Percentiles rank a stretch among this genome's conserved stretches.
These are phyloP conservation scores for Drosophila ochracea DNA, from an alignment of 2,888 invertebrate species.

Conservation along the genomic window DNA sequence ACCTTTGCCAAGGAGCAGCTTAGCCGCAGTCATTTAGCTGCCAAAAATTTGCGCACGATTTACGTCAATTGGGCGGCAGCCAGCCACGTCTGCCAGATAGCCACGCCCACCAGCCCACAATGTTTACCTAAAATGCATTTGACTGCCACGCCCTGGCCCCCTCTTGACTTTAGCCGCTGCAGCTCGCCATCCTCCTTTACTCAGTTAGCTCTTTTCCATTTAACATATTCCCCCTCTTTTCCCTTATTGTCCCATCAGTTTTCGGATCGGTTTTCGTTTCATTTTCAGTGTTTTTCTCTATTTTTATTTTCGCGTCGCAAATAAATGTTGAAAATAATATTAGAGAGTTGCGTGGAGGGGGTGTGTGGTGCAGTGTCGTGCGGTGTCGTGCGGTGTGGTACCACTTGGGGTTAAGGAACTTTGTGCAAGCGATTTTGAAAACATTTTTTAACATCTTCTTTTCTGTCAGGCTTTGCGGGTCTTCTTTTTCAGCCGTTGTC, in stretches of 20 bases:
- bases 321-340: slow-evolving; percentile 79
- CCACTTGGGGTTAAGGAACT: slow-evolving; percentile 73
- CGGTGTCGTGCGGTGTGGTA: neutral
- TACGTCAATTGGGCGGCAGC: slow-evolving; percentile 77
- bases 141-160: slow-evolving; percentile 24
- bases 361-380: no score
- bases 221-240: slow-evolving; percentile 1
- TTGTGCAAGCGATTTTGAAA: slow-evolving; percentile 48
- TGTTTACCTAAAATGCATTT: slow-evolving; percentile 77
- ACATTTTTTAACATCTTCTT: slow-evolving; percentile 5
- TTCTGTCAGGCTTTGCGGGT: neutral
- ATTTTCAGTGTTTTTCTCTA: slow-evolving; percentile 6
- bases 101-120: slow-evolving; percentile 35
- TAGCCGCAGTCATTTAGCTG: slow-evolving; percentile 71
- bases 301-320: slow-evolving; percentile 73
- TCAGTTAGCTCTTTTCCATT: slow-evolving; percentile 40
- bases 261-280: slow-evolving; percentile 41
- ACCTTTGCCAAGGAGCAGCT: slow-evolving; percentile 58
- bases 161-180: neutral
- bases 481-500: slow-evolving; percentile 42
- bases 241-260: slow-evolving; percentile 27
- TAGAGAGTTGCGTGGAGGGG: slow-evolving; percentile 3
- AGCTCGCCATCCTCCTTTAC: slow-evolving; percentile 51
- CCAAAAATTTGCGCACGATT: slow-evolving; percentile 76
- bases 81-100: slow-evolving; percentile 46